Base-by-base conservation (phyloP, 2,113 vertebrate genomes). In the Pangasianodon gigas region DNA sequence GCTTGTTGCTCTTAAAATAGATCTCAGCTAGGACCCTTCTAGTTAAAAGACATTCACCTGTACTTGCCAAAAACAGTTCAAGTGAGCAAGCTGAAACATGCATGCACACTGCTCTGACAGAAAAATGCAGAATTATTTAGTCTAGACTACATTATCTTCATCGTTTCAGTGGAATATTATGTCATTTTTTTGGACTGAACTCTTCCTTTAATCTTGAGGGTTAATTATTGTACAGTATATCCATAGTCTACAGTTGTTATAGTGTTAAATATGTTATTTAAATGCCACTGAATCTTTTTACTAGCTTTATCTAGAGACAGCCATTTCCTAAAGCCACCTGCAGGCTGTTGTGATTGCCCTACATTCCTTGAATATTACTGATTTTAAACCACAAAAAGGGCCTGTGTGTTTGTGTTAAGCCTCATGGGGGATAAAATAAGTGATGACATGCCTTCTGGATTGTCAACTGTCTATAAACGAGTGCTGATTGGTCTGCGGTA, bases 401-500 rank as follows among this genome's bases (percentile, higher is more conserved):
- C 14, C 41, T 48, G 18, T 51, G 60, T 48, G 58, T 29, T 65
- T 7, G 32, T 56, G 56, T 62, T 82, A 54, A 56, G 6, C 24
- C 56, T 29, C 24, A 16, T 37, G 24, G 4, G 2, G 21, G 37
- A 48, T 44, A 14, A 52, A 52, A 51, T 29, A 79, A 6, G 44
- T 29, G 24, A n/a, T 18, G 46, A 52, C 77, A 52, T n/a, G 77
- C 26, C 77, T 51, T 52, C 44, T 85, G 84, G 16, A 67, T 48
- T 0, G 1, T 21, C 19, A 41, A 1, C 8, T 21, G 52, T 54
- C 48, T 67, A 24, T 65, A 5, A 81, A 88, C 4, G 11, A 5
- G 2, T 67, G 46, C 44, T 81, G 79, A 82, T 88, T 93, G 92
- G 92, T 91, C 88, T 88, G 85, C 10, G 7, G 52, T 6, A 89